phyloP scores from a whole-genome alignment of 1,140 invertebrate genomes.

The Drosophila miranda region DNA sequence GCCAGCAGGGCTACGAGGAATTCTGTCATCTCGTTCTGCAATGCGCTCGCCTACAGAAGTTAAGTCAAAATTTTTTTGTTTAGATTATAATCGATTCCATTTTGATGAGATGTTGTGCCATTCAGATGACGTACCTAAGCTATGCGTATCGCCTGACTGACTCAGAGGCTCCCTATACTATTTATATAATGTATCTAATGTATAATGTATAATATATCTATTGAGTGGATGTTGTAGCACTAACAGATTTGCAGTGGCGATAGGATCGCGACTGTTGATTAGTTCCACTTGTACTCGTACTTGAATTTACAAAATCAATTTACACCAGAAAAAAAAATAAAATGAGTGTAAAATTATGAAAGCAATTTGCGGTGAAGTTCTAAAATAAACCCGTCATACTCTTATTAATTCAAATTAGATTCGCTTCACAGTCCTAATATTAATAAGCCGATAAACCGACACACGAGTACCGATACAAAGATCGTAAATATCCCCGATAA shows the following conservation, averaged over 20 bases:
- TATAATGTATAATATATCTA: no score
- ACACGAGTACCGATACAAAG: constrained; percentile 3
- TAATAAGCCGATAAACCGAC: neutral
- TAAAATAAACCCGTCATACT: neutral
- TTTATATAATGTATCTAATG: no score
- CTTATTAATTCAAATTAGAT: no score
- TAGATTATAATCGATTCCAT: constrained; percentile 27
- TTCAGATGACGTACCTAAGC: constrained; percentile 23
- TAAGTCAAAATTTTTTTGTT: constrained; percentile 42
- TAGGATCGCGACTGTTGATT: neutral
- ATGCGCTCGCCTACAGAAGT: constrained; percentile 43
- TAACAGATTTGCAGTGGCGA: neutral
- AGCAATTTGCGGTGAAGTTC: neutral
- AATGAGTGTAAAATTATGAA: neutral
- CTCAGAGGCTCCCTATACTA: constrained; percentile 7
- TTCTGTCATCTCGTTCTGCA: constrained; percentile 58
- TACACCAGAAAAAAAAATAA: neutral
- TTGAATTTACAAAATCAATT: neutral
- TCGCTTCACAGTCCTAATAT: no score
- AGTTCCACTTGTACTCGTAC: no score
- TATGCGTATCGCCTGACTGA: constrained; percentile 19
- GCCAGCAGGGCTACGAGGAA: constrained; percentile 59
- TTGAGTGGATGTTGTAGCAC: no score
- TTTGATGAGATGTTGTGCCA: constrained; percentile 13
- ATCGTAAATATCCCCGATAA: constrained; percentile 48